Conservation (phyloP, 2,888 invertebrate species). For the Zaprionus obscuricornis region DNA sequence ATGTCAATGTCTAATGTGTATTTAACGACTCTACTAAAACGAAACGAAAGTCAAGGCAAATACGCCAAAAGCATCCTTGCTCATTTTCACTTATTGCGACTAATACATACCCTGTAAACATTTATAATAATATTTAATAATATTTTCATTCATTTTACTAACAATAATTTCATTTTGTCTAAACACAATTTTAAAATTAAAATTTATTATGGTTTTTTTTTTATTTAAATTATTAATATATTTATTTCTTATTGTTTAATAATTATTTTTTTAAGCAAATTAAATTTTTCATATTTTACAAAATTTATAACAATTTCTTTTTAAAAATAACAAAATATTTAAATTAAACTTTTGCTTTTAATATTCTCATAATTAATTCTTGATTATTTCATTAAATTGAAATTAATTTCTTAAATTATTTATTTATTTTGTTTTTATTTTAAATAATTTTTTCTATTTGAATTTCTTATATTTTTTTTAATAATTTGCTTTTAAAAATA, state of each 20-base stretch:
- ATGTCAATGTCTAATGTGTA: constrained; percentile 72
- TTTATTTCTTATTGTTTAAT: no score
- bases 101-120: constrained; percentile 20
- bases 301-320: no score
- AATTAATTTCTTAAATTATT: neutral
- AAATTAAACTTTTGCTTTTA: no score
- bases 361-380: neutral
- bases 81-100: constrained; percentile 21
- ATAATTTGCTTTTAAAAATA: neutral
- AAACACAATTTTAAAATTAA: no score
- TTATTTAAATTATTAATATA: no score
- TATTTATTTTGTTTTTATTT: neutral
- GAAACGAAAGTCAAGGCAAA: constrained; percentile 52
- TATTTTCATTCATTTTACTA: no score
- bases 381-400: neutral
- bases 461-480: neutral
- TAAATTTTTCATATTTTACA: no score
- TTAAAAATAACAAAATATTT: no score
- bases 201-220: no score
- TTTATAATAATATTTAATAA: neutral
- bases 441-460: neutral
- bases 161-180: no score
- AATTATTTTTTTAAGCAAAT: no score
- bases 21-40: constrained; percentile 72
- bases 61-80: constrained; percentile 19